Evolutionary conservation across 2,113 vertebrate species (phyloP), one percentile per base, ranked within the genome.

Genomic region (Grantiella picta): DNA sequence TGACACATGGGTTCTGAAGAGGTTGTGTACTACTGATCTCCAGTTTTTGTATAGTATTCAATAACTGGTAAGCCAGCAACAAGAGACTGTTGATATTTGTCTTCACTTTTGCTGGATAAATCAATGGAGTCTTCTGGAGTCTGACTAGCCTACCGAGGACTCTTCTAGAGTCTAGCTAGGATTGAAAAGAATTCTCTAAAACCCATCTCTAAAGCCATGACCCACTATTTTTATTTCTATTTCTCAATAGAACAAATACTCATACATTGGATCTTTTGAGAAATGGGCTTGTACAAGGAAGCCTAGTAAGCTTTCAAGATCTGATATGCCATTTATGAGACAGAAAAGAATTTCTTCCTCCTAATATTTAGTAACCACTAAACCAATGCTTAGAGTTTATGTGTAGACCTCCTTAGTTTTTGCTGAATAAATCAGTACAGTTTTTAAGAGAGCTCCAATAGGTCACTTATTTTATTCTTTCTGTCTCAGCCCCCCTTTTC

Each of bases 1-100:
- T 94, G 92, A 97, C 90, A 93, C 94, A 94, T 77, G 75, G 89
- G 88, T 90, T 94, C 88, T 93, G 93, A 94, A 95, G 94, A 96
- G 90, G 93, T 93, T 96, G 92, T 68, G 71, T 96, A 35, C 82
- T 69, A 83, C 79, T 81, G 87, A 75, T 92, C 79, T 73, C 63
- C 71, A 52, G 59, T 17, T 94, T 92, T 87, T 90, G 45, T 69
- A 7, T 12, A n/a, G 66, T 31, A 36, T 80, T 95, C 78, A 49
- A 54, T 83, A 89, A 83, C 45, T 79, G 44, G 87, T 35, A 73
- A 94, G 20, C 29, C 61, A 76, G 28, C 68, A 86, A 70, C 33
- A 61, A 77, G 71, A 50, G n/a, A 28, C 35, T 38, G 25, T 21
- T 47, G 52, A 10, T 83, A 89, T 70, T 78, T 78, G 54, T 60